These are phyloP conservation scores for Drosophila colorata DNA, from an alignment of 2,888 invertebrate species.

Conservation along the genomic window DNA sequence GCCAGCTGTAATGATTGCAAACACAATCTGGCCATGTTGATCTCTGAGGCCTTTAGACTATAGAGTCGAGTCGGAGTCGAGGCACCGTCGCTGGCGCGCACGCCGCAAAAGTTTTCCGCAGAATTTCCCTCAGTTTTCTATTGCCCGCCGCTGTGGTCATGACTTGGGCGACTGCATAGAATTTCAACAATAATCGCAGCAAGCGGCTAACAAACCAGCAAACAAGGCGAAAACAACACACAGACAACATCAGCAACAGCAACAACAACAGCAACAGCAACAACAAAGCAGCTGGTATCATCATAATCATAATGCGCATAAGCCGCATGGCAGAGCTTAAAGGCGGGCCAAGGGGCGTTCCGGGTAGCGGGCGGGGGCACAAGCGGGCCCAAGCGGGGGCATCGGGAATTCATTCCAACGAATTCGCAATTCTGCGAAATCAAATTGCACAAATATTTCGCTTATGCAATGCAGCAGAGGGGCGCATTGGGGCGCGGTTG, in stretches of 20 bases:
- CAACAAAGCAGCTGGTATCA: constrained; percentile 63
- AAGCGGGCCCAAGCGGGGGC: neutral
- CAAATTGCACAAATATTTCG: constrained; percentile 81
- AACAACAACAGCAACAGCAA: constrained; percentile 49
- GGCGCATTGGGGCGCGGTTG: constrained; percentile 7
- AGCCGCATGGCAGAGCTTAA: constrained; percentile 58
- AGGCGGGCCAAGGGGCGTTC: constrained; percentile 26
- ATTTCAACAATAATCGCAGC: constrained; percentile 77
- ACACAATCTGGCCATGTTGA: constrained; percentile 77
- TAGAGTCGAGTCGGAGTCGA: constrained; percentile 20
- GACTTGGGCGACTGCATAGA: constrained; percentile 74
- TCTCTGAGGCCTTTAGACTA: constrained; percentile 52
- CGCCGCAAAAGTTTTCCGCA: constrained; percentile 70
- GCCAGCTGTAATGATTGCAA: constrained; percentile 78
- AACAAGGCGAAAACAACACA: constrained; percentile 78
- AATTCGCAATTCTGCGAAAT: constrained; percentile 83
- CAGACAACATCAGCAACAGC: constrained; percentile 30
- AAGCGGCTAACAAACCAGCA: constrained; percentile 77
- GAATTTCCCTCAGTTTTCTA: constrained; percentile 71
- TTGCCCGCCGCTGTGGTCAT: constrained; percentile 64
- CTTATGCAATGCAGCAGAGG: constrained; percentile 62
- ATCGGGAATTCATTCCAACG: constrained; percentile 80
- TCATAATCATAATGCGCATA: constrained; percentile 81
- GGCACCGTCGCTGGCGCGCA: constrained; percentile 43
- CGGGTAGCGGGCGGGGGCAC: constrained; percentile 1